Percentiles rank a stretch among this genome's conserved stretches.
phyloP scores from a whole-genome alignment of 2,797 vertebrate species.

The Clarias fuscus region DNA sequence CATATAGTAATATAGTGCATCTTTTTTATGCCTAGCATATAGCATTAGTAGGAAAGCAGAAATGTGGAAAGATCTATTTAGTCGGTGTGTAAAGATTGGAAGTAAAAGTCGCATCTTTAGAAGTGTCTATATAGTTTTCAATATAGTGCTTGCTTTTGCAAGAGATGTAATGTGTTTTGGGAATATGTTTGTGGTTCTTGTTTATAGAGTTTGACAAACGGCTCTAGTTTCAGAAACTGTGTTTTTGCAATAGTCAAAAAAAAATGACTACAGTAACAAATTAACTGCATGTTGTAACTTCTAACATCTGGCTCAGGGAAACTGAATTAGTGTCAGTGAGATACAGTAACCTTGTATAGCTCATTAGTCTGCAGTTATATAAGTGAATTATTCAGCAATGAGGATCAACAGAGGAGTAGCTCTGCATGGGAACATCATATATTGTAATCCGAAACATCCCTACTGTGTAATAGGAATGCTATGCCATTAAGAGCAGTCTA shows the following conservation, averaged over 20 bases:
- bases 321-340: background rate
- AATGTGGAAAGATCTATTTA: too few species aligned
- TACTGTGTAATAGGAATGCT: background rate
- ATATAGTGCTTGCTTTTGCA: too few species aligned
- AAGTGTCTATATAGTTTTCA: too few species aligned
- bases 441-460: background rate
- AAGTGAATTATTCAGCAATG: background rate
- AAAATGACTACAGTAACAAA: background rate
- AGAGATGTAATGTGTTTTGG: too few species aligned
- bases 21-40: too few species aligned
- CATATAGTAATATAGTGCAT: too few species aligned
- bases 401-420: background rate
- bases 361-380: slow-evolving; percentile 5
- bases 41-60: too few species aligned
- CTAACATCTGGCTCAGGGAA: background rate
- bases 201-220: too few species aligned
- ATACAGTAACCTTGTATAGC: background rate
- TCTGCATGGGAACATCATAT: background rate
- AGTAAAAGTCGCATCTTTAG: too few species aligned
- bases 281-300: background rate
- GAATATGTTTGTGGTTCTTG: too few species aligned
- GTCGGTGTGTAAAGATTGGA: too few species aligned
- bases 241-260: background rate
- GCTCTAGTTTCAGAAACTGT: too few species aligned
- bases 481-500: slow-evolving; percentile 18